phyloP scores from a whole-genome alignment of 2,797 vertebrate genomes.

The Semotilus atromaculatus region DNA sequence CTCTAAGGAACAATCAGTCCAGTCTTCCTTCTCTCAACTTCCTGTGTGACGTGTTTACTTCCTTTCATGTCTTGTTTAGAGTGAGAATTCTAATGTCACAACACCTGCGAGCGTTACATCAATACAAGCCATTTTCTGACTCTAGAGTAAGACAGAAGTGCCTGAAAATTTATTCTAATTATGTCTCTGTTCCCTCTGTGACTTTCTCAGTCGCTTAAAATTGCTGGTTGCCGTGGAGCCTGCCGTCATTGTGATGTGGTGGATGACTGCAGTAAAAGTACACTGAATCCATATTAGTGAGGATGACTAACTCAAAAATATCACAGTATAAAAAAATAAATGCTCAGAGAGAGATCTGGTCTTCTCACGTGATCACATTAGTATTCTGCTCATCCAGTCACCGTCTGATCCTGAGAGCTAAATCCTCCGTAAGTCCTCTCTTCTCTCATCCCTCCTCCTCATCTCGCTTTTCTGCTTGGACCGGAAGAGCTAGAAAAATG shows the following conservation, averaged over 20 bases:
- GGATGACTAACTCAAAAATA: conserved; percentile 22
- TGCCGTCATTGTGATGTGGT: conserved; percentile 40
- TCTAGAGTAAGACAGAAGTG: conserved; percentile 14
- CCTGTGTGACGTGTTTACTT: conserved; percentile 17
- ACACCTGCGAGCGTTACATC: conserved; percentile 1
- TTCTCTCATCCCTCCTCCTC: conserved; percentile 66
- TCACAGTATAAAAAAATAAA: conserved; percentile 5
- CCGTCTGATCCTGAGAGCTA: conserved; percentile 35
- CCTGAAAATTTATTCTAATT: conserved; percentile 23
- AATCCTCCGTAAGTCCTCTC: conserved; percentile 39
- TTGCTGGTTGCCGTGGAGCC: conserved; percentile 47
- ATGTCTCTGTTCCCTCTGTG: conserved; percentile 30
- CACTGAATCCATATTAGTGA: conserved; percentile 7
- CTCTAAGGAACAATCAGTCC: conserved; percentile 1
- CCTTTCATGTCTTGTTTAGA: conserved; percentile 15
- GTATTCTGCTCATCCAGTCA: conserved; percentile 42
- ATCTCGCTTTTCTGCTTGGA: conserved; percentile 23
- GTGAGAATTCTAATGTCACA: neutral
- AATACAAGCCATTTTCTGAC: conserved; percentile 29
- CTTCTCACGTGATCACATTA: conserved; percentile 35
- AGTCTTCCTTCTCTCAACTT: conserved; percentile 20
- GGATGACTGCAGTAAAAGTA: conserved; percentile 34
- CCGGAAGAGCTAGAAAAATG: neutral
- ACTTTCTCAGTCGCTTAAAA: conserved; percentile 53
- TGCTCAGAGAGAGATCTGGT: conserved; percentile 16